Base-by-base conservation (phyloP, 2,797 vertebrate species). In the Acrocephalus scirpaceus region DNA sequence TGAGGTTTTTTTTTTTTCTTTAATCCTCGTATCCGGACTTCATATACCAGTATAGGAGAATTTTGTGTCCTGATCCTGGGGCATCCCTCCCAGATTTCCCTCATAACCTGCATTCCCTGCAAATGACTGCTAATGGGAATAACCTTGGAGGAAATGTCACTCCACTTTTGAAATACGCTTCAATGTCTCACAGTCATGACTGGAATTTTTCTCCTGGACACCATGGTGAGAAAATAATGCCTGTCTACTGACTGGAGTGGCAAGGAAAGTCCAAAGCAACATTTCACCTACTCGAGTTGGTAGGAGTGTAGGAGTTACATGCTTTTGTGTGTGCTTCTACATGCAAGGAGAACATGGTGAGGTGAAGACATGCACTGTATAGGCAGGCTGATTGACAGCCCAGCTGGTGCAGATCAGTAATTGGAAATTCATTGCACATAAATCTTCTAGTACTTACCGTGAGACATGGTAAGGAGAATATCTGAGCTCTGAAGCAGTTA, bases 401-500 rank as follows among this genome's bases (percentile, higher is more conserved):
- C 97, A 98, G 97, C 97, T 98, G 98, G 96, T 98, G 81, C 83
- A 96, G 94, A 96, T 97, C 95, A 97, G 97, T 98, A 98, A 98
- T 98, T 98, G 97, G 96, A 98, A 98, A 98, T 98, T 98, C 97
- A 97, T 97, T 97, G 97, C 97, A 97, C 97, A 98, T 98, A 98
- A 98, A 98, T 98, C 97, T 98, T 97, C 96, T 72, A 71, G 93
- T 98, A 97, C 97, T 98, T 98, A 98, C 97, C 58, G 58, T 96
- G 78, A 96, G 96, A 97, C 95, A 94, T 42, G 67, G 95, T 88
- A 97, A 94, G 93, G 77, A 95, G 92, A 91, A 80, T 96, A 96
- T 97, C 86, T 89, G 95, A 97, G 95, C 75, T 83, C 70, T 89
- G 84, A 93, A 95, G 85, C 38, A 34, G 77, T 98, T 98, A 98